Conservation (phyloP, 2,888 invertebrate species). For the Trimorus sp. region DNA sequence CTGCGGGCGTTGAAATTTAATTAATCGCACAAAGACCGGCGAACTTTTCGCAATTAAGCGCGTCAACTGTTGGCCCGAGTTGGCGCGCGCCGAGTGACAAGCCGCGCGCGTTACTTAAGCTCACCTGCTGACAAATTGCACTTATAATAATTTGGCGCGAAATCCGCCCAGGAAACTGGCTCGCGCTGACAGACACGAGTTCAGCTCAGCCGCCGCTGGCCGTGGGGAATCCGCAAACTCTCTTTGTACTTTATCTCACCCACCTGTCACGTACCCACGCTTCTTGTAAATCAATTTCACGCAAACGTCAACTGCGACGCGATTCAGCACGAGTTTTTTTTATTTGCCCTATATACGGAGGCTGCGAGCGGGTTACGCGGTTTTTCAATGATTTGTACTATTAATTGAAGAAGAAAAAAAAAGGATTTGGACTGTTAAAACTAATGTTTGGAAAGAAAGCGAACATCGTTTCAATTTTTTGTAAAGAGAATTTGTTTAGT, state of each 20-base stretch:
- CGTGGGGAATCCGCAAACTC: slow-evolving; percentile 43
- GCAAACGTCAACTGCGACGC: slow-evolving; percentile 27
- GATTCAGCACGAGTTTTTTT: neutral
- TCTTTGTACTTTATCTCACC: slow-evolving; percentile 58
- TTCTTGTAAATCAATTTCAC: slow-evolving; percentile 60
- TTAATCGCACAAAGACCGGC: slow-evolving; percentile 28
- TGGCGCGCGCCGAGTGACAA: slow-evolving; percentile 26
- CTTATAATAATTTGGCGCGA: slow-evolving; percentile 33
- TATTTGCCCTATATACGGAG: no score
- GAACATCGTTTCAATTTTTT: no score
- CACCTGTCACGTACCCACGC: slow-evolving; percentile 57
- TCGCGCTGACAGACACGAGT: slow-evolving; percentile 26
- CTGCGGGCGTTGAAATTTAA: slow-evolving; percentile 34
- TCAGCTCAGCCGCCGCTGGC: slow-evolving; percentile 17
- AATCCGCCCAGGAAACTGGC: slow-evolving; percentile 33
- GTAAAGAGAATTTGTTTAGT: no score
- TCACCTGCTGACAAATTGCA: slow-evolving; percentile 36
- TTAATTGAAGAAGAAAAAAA: no score
- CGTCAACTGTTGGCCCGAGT: slow-evolving; percentile 34
- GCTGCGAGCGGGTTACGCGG: no score
- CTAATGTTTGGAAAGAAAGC: no score
- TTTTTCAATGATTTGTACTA: no score
- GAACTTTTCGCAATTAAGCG: slow-evolving; percentile 43
- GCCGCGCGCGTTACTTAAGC: slow-evolving; percentile 24
- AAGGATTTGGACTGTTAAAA: no score